A percentile compares a stretch with the other conserved stretches of the same genome.
These are phyloP conservation scores for Ceratina calcarata DNA, from an alignment of 1,140 invertebrate genomes.

Conservation along the genomic window DNA sequence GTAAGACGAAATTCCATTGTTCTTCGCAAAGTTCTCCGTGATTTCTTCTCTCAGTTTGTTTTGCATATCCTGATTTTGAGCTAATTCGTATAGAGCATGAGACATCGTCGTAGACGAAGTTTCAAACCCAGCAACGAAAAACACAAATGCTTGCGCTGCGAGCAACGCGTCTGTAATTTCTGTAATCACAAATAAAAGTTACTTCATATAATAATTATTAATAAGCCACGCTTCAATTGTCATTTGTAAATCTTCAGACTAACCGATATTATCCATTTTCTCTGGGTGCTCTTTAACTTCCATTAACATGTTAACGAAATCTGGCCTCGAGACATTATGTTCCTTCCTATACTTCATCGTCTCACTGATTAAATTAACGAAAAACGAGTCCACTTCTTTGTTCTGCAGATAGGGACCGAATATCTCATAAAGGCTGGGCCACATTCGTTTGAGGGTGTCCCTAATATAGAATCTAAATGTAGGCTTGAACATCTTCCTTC, in stretches of 20 bases:
- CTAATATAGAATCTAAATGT: conserved; percentile 75
- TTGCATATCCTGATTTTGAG: conserved; percentile 80
- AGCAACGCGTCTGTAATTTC: conserved; percentile 65
- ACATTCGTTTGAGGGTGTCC: conserved; percentile 56
- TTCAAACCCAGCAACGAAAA: conserved; percentile 82
- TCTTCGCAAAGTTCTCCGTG: conserved; percentile 41
- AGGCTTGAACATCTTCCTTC: conserved; percentile 72
- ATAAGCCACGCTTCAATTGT: background rate
- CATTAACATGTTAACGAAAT: conserved; percentile 80
- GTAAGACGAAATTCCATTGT: conserved; percentile 56
- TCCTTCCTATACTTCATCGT: conserved; percentile 78
- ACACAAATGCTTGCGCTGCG: conserved; percentile 72
- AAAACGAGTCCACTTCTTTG: too few species aligned
- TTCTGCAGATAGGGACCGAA: too few species aligned
- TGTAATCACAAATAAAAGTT: conserved; percentile 27
- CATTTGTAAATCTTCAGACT: background rate
- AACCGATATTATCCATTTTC: background rate
- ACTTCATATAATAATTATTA: background rate
- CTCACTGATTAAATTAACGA: conserved; percentile 61
- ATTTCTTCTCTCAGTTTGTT: conserved; percentile 80
- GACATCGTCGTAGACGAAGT: conserved; percentile 81
- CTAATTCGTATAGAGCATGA: conserved; percentile 77
- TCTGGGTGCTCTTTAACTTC: conserved; percentile 69
- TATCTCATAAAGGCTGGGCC: conserved; percentile 46
- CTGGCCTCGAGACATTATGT: conserved; percentile 76